Evolutionary conservation across 2,797 vertebrate genomes (phyloP), one percentile per base, ranked within the genome.

Genomic region (Microctenopoma lineatum): DNA sequence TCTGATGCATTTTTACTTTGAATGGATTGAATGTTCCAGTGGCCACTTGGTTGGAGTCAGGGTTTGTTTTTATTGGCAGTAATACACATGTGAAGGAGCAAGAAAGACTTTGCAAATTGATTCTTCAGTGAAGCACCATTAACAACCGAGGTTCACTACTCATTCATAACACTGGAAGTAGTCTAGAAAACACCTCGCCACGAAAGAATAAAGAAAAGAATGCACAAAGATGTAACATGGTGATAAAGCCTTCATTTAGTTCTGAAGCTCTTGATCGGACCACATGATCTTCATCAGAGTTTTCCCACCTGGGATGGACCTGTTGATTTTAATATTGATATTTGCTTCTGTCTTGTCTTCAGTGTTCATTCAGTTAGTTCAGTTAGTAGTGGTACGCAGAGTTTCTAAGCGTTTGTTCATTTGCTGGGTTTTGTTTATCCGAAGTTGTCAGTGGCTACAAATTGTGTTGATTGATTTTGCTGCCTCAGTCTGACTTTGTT

Each of bases 11-110:
- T 60, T 45, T 67, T 34, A 59, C 38, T 57, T 26, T 42, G 56
- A 53, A 5, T 8, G 27, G 51, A 21, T 41, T 12, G n/a, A 63
- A 9, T 16, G 38, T 58, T 71, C 21, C 39, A 46, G 39, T 16
- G 6, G 16, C 44, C 53, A 48, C 29, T 47, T 21, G 38, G 38
- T 36, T n/a, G 46, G 21, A 58, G 51, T 27, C 16, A 1, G 44
- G 34, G 13, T 42, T 52, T 3, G 14, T 56, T 32, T 68, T 39
- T 77, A 44, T 71, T 63, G 52, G 36, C 36, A 11, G 36, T 36
- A 36, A 36, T 36, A 36, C 10, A 36, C 36, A 36, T 36, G 3
- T 36, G 36, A 36, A 36, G 36, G 9, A 36, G 36, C 36, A 36
- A 36, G 36, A 36, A 36, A 11, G 36, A 36, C 10, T 36, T 36